phyloP scores from a whole-genome alignment of 2,888 invertebrate genomes.

The Axea sp. region DNA sequence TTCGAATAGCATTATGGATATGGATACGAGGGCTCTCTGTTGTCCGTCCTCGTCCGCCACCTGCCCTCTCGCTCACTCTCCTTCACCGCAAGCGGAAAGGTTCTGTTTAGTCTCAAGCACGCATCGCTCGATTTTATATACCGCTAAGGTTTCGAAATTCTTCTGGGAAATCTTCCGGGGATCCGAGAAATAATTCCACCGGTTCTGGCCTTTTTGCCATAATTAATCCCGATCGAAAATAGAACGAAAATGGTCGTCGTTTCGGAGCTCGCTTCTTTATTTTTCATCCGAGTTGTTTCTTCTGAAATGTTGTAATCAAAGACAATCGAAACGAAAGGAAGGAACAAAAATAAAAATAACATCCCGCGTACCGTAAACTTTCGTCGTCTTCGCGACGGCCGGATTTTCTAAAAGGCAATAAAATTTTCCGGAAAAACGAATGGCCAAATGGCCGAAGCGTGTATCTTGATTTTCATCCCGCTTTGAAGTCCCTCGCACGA shows the following conservation, averaged over 20 bases:
- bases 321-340: no score
- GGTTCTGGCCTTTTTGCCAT: conserved; percentile 22
- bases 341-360: no score
- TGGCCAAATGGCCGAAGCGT: conserved; percentile 9
- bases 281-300: no score
- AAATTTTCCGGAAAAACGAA: conserved; percentile 30
- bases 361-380: conserved; percentile 15
- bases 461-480: conserved; percentile 18
- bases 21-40: conserved; percentile 31
- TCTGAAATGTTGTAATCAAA: no score
- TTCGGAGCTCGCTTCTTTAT: not conserved
- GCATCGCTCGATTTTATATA: conserved; percentile 47
- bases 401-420: conserved; percentile 20
- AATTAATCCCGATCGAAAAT: conserved; percentile 36
- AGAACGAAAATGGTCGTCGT: not conserved
- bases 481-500: conserved; percentile 34
- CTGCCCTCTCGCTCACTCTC: not conserved
- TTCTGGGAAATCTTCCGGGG: conserved; percentile 52
- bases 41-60: not conserved
- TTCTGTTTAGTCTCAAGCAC: conserved; percentile 55
- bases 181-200: conserved; percentile 49
- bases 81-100: conserved; percentile 35
- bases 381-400: not conserved
- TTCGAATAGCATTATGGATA: conserved; percentile 45
- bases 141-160: conserved; percentile 48